Conservation (phyloP, 2,113 vertebrate genomes). For the Tragelaphus buxtoni region DNA sequence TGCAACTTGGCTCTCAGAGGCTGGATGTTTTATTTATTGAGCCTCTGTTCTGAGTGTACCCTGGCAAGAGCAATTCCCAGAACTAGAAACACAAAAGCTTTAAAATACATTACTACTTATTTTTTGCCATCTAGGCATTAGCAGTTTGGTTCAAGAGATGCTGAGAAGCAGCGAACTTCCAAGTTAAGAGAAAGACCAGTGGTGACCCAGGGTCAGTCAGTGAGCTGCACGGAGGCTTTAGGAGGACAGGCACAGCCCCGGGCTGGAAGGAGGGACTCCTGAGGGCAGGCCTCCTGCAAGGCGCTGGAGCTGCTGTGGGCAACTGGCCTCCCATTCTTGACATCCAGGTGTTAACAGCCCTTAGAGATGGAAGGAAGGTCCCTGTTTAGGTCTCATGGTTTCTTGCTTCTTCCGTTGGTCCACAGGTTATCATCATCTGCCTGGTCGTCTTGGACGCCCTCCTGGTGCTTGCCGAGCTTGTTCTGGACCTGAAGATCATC, state of each 20-base stretch:
- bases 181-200: not conserved
- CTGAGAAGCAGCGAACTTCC: not conserved
- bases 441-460: slow-evolving; percentile 93
- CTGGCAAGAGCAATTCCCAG: not conserved
- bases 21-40: not conserved
- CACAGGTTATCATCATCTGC: slow-evolving; percentile 89
- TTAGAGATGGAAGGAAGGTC: not conserved
- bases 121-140: not conserved
- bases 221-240: not conserved
- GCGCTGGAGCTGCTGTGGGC: not conserved
- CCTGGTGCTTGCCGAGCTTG: slow-evolving; percentile 91
- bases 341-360: not conserved
- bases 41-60: not conserved
- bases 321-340: not conserved
- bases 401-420: not conserved
- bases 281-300: not conserved
- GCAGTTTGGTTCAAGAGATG: not conserved
- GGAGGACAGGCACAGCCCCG: accelerated
- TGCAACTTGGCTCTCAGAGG: not conserved
- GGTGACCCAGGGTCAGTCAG: not conserved
- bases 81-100: not conserved
- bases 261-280: not conserved
- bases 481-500: slow-evolving; percentile 92
- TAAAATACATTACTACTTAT: not conserved
- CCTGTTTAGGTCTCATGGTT: not conserved